Conservation (phyloP, 2,113 vertebrate genomes). For the Spheniscus mendiculus region DNA sequence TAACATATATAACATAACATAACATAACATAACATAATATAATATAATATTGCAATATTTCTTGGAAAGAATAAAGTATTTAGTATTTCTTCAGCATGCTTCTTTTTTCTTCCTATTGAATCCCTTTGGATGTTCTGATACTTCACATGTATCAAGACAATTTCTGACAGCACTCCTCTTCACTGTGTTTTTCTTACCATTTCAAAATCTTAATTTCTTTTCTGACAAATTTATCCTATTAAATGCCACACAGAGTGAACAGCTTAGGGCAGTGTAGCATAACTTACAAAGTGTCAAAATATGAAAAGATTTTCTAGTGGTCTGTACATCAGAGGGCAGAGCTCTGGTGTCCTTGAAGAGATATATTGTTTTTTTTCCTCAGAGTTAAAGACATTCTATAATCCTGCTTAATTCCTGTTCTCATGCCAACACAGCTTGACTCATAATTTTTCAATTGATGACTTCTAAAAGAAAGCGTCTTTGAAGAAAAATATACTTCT, state of each 20-base stretch:
- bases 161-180: not conserved
- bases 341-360: not conserved
- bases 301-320: not conserved
- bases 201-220: not conserved
- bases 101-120: not conserved
- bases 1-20: no score
- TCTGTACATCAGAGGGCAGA: not conserved
- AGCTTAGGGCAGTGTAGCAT: not conserved
- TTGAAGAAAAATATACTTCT: not conserved
- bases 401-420: not conserved
- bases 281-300: not conserved
- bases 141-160: not conserved
- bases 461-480: not conserved
- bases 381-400: not conserved
- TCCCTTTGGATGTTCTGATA: not conserved
- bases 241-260: not conserved
- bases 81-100: not conserved
- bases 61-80: not conserved
- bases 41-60: not conserved
- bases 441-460: not conserved
- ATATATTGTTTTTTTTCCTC: rapidly evolving
- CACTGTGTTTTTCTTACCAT: not conserved
- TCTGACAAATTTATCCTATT: not conserved
- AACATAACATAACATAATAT: not conserved
- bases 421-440: not conserved